phyloP scores from a whole-genome alignment of 2,797 vertebrate genomes.

The Pachyuromys duprasi region DNA sequence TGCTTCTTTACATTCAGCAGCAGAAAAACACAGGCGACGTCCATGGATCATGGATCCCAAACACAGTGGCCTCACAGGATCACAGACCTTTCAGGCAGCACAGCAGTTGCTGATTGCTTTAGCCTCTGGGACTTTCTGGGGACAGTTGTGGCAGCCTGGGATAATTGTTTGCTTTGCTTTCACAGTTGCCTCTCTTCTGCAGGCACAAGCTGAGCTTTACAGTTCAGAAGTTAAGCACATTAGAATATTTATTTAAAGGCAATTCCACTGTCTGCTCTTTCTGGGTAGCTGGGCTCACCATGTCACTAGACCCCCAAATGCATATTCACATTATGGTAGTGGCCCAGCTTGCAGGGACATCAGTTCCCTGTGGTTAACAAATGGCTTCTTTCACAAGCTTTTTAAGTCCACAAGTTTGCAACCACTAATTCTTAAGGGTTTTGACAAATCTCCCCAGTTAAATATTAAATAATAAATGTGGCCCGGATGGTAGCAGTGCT shows the following conservation, averaged over 20 bases:
- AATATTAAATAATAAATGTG: constrained; percentile 84
- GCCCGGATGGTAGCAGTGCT: constrained; percentile 66
- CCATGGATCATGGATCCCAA: background rate
- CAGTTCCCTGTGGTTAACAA: constrained; percentile 68
- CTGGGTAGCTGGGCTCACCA: constrained; percentile 62
- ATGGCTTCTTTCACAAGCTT: constrained; percentile 63
- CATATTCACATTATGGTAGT: constrained; percentile 22
- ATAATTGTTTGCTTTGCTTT: constrained; percentile 8
- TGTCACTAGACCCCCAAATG: constrained; percentile 49
- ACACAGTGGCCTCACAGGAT: background rate
- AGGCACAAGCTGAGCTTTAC: constrained; percentile 8
- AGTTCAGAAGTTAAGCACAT: constrained; percentile 62
- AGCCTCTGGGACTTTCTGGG: background rate
- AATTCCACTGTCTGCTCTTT: constrained; percentile 66
- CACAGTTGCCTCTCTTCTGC: background rate
- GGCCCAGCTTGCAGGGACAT: background rate
- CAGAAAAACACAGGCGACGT: background rate
- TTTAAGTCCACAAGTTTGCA: constrained; percentile 74
- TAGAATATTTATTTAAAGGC: constrained; percentile 78
- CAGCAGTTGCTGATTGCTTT: background rate
- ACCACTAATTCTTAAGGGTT: constrained; percentile 83
- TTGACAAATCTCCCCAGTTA: constrained; percentile 83
- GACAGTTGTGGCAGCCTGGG: background rate
- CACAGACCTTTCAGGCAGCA: background rate
- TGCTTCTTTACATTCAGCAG: background rate